Percentiles rank a stretch among this genome's conserved stretches.
These are phyloP conservation scores for Ispidina lecontei DNA, from an alignment of 2,797 vertebrate species.

Conservation along the genomic window DNA sequence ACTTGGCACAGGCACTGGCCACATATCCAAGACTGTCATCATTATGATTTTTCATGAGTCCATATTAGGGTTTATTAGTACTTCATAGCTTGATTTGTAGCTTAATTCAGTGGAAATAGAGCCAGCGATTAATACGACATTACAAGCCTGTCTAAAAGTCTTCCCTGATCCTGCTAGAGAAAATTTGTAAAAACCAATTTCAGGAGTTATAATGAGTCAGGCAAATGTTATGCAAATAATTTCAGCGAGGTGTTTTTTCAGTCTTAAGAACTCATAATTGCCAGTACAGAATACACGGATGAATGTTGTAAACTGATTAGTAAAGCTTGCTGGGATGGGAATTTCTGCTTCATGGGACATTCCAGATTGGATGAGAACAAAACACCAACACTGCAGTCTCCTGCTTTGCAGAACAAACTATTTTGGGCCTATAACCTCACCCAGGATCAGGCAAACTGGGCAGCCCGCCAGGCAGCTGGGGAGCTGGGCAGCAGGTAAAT, in stretches of 20 bases:
- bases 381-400: neutral
- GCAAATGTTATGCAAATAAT: neutral
- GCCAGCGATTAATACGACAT: conserved; percentile 44
- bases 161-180: conserved; percentile 9
- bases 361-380: conserved; percentile 25
- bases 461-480: conserved; percentile 19
- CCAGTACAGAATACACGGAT: neutral
- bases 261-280: conserved; percentile 30
- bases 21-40: neutral
- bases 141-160: conserved; percentile 14
- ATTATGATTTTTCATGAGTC: conserved; percentile 17
- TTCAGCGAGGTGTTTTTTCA: neutral
- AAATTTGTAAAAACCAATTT: conserved; percentile 9
- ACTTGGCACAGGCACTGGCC: neutral
- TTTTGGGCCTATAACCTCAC: conserved; percentile 36
- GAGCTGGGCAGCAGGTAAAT: conserved; percentile 46
- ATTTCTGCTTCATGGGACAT: conserved; percentile 39
- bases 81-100: neutral
- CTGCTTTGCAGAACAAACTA: conserved; percentile 48
- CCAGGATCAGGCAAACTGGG: neutral
- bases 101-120: conserved; percentile 48
- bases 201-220: neutral
- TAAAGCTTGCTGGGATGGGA: conserved; percentile 41
- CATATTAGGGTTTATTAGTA: conserved; percentile 35
- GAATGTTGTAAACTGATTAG: conserved; percentile 46